Evolutionary conservation across 2,888 invertebrate species (phyloP), one percentile per base, ranked within the genome.

Genomic region (Orthonychiurus folsomi): DNA sequence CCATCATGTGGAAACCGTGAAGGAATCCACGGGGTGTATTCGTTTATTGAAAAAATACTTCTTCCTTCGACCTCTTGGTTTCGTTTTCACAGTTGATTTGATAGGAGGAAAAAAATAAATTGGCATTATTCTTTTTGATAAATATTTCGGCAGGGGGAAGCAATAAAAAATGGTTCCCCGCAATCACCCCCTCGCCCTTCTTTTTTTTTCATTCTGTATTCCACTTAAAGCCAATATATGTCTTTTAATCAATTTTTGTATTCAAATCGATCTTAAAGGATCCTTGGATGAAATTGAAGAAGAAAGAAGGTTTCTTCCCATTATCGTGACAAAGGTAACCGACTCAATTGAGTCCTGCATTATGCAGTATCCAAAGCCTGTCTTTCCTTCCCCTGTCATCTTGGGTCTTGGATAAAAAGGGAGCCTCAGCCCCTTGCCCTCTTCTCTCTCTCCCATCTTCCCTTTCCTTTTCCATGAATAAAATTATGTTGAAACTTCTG

Each of bases 41-140:
- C 62, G 64, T 64, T 67, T 67, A 67, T 65, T 67, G 67, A 66
- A 63, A 67, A 67, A 67, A 67, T 67, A 67, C 66, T 67, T 67
- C 64, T 64, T 54, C 62, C 63, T 62, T 64, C 56, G 59, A 67
- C 56, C 63, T 62, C 58, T 59, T 60, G 63, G 60, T 60, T 65
- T 63, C 60, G 59, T 62, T 67, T 65, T 67, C 60, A 61, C 67
- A 62, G 63, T 65, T 65, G 65, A 67, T 56, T 67, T 55, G 61
- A 59, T 62, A 55, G 65, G 54, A 61, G n/a, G n/a, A 64, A 64
- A 48, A 62, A 15, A 48, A 48, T 62, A 58, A 56, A 50, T 57
- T 57, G 48, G 9, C 57, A 21, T 55, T 27, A 23, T 55, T 2
- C 50, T 18, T 56, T 24, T 26, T 24, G 23, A 26, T 23, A 37